These are phyloP conservation scores for Microplitis manilae DNA, from an alignment of 2,888 invertebrate species.

Conservation along the genomic window DNA sequence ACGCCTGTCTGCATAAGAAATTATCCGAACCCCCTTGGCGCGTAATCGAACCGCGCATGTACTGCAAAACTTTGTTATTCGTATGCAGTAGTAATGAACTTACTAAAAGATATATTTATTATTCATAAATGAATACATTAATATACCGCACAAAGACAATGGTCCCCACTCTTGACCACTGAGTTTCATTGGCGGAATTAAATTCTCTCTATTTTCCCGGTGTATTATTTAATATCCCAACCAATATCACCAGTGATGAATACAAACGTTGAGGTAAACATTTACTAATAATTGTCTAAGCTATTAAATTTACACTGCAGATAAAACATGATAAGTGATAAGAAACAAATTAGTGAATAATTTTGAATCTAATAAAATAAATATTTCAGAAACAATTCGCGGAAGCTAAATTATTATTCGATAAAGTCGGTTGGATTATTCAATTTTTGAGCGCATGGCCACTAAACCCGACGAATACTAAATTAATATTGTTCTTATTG, in stretches of 20 bases:
- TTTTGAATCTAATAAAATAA: background rate
- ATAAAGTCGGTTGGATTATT: background rate
- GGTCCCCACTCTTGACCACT: too few relatives aligned
- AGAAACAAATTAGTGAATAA: too few relatives aligned
- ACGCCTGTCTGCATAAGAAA: background rate
- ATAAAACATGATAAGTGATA: too few relatives aligned
- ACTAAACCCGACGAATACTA: background rate
- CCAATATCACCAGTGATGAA: background rate
- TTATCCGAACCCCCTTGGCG: background rate
- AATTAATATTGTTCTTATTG: background rate
- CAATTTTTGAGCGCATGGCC: slow-evolving; percentile 27
- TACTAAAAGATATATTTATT: background rate
- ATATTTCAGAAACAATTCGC: slow-evolving; percentile 22
- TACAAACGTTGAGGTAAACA: background rate
- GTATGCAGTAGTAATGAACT: background rate
- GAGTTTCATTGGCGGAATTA: too few relatives aligned
- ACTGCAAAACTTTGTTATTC: background rate
- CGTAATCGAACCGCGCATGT: background rate
- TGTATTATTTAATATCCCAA: background rate
- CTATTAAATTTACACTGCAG: too few relatives aligned
- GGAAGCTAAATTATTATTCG: background rate
- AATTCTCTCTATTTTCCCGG: background rate
- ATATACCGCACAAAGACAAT: too few relatives aligned
- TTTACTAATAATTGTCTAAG: too few relatives aligned
- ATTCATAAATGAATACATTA: background rate